Evolutionary conservation across 2,797 vertebrate species (phyloP), one percentile per base, ranked within the genome.

Genomic region (Pterois miles): DNA sequence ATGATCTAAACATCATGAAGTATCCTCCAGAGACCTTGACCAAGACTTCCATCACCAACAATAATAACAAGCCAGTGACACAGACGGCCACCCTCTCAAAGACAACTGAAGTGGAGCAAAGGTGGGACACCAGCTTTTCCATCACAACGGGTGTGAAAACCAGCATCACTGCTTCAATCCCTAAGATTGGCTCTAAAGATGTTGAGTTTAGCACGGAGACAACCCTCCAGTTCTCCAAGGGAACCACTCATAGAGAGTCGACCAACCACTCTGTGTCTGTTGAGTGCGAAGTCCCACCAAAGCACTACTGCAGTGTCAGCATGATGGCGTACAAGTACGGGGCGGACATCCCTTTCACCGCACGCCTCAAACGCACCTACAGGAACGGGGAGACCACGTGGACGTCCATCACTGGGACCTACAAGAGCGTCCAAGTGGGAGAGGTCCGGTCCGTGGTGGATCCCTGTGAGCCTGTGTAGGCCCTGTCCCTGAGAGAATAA

Each of bases 321-420:
- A 85, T 94, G 88, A 69, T 88, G 71, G 88, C 62, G 0, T 71
- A 84, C 8, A 91, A 76, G 73, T 79, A 89, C 27, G 76, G 65
- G 0, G 69, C 84, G 2, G 74, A 86, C 14, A 88, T 94, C 63
- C 90, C 90, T 5, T 92, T 78, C 29, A 93, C 71, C 1, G 91
- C 89, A 2, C 20, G 60, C 9, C 72, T 94, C 50, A 87, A 69
- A 8, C 71, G 89, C 59, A 92, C 84, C 40, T 92, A 92, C 50
- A 3, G 23, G 3, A 92, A 84, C 4, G 90, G 89, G 2, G 50
- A 89, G 13, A 88, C 78, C 20, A 81, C 48, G 9, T 86, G 78
- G 82, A 89, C 86, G 1, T 73, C 78, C 50, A 72, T 93, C 63
- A 43, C 60, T 0, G 93, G 92, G 22, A 86, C 66, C 11, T 93